These are phyloP conservation scores for Erynnis tages DNA, from an alignment of 2,888 invertebrate genomes.

Conservation along the genomic window DNA sequence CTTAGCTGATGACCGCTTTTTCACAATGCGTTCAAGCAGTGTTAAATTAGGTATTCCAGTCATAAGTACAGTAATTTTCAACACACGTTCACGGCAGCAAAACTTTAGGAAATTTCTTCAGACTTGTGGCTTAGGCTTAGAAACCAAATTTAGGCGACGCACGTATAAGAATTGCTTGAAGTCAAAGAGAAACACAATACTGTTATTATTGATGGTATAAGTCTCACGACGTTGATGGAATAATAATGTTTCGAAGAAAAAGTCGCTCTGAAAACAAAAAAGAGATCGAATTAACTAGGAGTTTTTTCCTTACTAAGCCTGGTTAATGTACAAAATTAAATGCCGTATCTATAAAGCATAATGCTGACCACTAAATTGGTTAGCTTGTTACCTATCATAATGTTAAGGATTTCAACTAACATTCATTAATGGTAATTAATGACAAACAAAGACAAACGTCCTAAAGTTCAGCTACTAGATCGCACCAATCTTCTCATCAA, in stretches of 20 bases:
- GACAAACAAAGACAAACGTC: no score
- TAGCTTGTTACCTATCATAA: no score
- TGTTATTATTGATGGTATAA: conserved; percentile 4
- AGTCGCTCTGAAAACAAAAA: no score
- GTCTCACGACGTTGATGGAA: not conserved
- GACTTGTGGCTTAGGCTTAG: not conserved
- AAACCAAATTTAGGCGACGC: not conserved
- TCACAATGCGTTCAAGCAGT: not conserved
- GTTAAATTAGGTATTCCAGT: not conserved
- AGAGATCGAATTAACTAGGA: no score
- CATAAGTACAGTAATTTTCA: not conserved
- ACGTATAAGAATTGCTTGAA: not conserved
- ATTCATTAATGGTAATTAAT: no score
- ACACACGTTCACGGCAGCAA: not conserved
- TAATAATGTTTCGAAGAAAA: not conserved
- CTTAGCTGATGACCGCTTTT: not conserved
- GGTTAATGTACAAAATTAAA: no score
- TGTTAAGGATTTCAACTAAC: no score
- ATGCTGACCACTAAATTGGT: no score
- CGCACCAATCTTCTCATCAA: no score
- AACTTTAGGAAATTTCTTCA: not conserved
- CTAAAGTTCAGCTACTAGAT: no score
- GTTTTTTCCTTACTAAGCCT: no score
- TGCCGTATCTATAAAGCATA: no score
- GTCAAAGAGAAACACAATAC: not conserved